A percentile compares a stretch with the other conserved stretches of the same genome.
These are phyloP conservation scores for Phrynocephalus forsythii DNA, from an alignment of 2,797 vertebrate genomes.

Conservation along the genomic window DNA sequence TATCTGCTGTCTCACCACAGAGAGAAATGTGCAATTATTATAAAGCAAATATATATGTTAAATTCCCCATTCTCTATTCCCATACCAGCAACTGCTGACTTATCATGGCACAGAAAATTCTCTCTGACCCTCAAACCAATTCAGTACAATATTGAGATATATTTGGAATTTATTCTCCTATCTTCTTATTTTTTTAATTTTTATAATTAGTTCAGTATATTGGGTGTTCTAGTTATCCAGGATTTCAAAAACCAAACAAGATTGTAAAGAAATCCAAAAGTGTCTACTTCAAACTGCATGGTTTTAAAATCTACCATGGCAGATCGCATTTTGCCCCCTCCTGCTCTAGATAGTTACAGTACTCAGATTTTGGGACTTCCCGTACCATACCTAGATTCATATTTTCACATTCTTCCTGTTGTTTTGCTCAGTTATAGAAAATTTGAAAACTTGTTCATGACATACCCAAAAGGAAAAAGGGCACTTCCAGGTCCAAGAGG, in stretches of 20 bases:
- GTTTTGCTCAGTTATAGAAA: background rate
- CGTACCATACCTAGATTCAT: background rate
- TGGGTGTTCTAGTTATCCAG: background rate
- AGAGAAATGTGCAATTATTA: background rate
- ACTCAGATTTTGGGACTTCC: background rate
- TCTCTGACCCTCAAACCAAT: no score
- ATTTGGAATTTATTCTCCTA: no score
- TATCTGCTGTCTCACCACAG: background rate
- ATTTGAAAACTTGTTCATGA: background rate
- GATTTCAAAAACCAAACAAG: no score
- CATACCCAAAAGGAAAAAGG: background rate
- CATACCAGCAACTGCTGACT: no score
- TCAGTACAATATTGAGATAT: no score
- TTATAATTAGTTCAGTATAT: background rate
- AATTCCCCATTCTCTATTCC: no score
- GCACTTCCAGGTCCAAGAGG: no score
- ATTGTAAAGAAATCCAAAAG: background rate
- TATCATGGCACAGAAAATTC: no score
- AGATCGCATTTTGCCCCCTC: no score
- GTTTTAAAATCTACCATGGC: no score
- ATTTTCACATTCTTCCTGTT: background rate
- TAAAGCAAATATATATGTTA: no score
- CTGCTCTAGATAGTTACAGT: background rate
- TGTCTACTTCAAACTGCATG: background rate
- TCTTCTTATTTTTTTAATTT: background rate